Percentiles rank a stretch among this genome's conserved stretches.
phyloP scores from a whole-genome alignment of 2,888 invertebrate genomes.

The Colostygia pectinataria region DNA sequence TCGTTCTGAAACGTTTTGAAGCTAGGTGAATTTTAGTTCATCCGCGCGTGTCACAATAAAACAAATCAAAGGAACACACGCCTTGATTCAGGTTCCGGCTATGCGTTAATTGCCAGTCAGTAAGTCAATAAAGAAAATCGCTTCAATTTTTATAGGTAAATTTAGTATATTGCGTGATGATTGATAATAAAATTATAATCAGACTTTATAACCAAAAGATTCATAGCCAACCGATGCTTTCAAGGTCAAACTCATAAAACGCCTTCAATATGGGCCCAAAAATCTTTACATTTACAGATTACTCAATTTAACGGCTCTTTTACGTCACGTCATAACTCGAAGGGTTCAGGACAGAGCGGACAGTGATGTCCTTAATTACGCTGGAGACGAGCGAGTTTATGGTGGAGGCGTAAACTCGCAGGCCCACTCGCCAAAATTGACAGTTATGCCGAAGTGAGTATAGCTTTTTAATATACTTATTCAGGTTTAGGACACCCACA shows the following conservation, averaged over 20 bases:
- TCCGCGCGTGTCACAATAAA: too few species aligned
- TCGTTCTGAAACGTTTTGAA: too few species aligned
- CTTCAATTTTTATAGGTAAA: too few species aligned
- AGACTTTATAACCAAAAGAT: too few species aligned
- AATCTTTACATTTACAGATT: slow-evolving; percentile 30
- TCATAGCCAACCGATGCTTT: too few species aligned
- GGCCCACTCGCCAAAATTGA: slow-evolving; percentile 27
- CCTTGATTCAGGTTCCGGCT: too few species aligned
- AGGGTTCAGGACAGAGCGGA: slow-evolving; percentile 27
- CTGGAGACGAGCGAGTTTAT: slow-evolving; percentile 27
- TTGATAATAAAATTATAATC: too few species aligned
- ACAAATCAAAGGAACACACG: too few species aligned
- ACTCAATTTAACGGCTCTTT: slow-evolving; percentile 33
- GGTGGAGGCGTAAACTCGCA: slow-evolving; percentile 25
- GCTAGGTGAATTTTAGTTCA: too few species aligned
- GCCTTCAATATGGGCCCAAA: slow-evolving; percentile 15
- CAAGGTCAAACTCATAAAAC: neutral
- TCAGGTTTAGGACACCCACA: slow-evolving; percentile 12
- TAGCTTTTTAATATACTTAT: slow-evolving; percentile 9
- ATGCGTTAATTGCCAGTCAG: too few species aligned
- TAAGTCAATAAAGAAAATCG: too few species aligned
- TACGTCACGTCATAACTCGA: slow-evolving; percentile 34
- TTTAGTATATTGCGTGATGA: too few species aligned
- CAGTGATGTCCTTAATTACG: slow-evolving; percentile 33
- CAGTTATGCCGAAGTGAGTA: slow-evolving; percentile 11